Percentiles rank a stretch among this genome's conserved stretches.
Conservation (phyloP, 2,888 invertebrate species). For the Cataglyphis albicans region DNA sequence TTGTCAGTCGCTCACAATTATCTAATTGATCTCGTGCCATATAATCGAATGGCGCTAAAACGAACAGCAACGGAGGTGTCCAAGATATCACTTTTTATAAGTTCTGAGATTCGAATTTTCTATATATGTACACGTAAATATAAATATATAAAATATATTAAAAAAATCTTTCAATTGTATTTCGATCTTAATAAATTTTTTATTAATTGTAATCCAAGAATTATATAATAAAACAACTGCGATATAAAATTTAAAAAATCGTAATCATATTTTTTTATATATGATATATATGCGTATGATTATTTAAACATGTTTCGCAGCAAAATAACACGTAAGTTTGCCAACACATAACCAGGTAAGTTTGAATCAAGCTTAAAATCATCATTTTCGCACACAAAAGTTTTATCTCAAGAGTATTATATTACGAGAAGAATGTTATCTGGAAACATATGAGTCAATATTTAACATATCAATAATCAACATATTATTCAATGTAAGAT, state of each 20-base stretch:
- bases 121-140: too few relatives aligned
- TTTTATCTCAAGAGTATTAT: background rate
- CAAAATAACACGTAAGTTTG: constrained; percentile 9
- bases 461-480: background rate
- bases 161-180: background rate
- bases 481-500: constrained; percentile 18
- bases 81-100: constrained; percentile 45
- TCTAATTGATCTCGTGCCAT: constrained; percentile 68
- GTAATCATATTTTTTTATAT: background rate
- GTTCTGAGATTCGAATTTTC: background rate
- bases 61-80: constrained; percentile 39
- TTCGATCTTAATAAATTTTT: background rate
- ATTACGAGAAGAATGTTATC: background rate
- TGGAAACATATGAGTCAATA: constrained; percentile 30
- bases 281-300: too few relatives aligned
- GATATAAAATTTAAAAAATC: background rate
- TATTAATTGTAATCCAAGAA: background rate
- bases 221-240: background rate
- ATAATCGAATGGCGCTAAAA: constrained; percentile 71
- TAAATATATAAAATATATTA: background rate
- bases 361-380: background rate
- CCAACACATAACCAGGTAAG: background rate
- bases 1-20: constrained; percentile 62
- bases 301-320: background rate
- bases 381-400: background rate